phyloP scores from a whole-genome alignment of 1,140 invertebrate genomes.

The Parapsyche elsis region DNA sequence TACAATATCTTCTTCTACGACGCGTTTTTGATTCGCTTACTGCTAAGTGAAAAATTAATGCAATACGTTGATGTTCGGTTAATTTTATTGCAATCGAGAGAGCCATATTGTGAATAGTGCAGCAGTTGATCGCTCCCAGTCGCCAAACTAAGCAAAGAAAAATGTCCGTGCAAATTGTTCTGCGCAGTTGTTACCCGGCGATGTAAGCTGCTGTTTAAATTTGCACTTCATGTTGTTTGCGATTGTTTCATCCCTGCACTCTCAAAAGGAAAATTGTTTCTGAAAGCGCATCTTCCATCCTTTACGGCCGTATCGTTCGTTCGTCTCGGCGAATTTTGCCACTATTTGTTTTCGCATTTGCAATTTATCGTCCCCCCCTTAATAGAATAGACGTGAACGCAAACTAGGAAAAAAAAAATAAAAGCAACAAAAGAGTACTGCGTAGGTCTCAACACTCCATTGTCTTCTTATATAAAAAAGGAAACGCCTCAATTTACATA shows the following conservation, averaged over 20 bases:
- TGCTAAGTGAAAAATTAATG: too few relatives aligned
- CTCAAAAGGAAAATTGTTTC: slow-evolving; percentile 33
- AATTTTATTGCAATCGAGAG: too few relatives aligned
- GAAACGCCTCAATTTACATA: too few relatives aligned
- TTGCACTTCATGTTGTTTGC: slow-evolving; percentile 29
- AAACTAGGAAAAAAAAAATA: too few relatives aligned
- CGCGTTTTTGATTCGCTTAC: too few relatives aligned
- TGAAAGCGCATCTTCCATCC: slow-evolving; percentile 14
- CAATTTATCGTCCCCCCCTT: background rate
- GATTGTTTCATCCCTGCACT: slow-evolving; percentile 27
- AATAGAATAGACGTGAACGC: background rate
- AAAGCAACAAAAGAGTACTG: too few relatives aligned
- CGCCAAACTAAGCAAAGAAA: slow-evolving; percentile 1
- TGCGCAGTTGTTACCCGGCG: background rate
- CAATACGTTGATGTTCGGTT: too few relatives aligned
- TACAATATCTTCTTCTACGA: too few relatives aligned
- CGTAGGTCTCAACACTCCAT: too few relatives aligned
- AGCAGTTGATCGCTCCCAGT: background rate
- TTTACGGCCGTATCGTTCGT: background rate
- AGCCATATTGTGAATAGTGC: background rate
- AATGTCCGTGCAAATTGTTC: slow-evolving; percentile 15
- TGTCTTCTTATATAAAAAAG: too few relatives aligned
- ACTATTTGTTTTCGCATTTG: background rate
- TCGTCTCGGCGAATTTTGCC: background rate
- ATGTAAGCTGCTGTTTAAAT: slow-evolving; percentile 43